These are phyloP conservation scores for Chiloscyllium plagiosum DNA, from an alignment of 2,113 vertebrate species.

Conservation along the genomic window DNA sequence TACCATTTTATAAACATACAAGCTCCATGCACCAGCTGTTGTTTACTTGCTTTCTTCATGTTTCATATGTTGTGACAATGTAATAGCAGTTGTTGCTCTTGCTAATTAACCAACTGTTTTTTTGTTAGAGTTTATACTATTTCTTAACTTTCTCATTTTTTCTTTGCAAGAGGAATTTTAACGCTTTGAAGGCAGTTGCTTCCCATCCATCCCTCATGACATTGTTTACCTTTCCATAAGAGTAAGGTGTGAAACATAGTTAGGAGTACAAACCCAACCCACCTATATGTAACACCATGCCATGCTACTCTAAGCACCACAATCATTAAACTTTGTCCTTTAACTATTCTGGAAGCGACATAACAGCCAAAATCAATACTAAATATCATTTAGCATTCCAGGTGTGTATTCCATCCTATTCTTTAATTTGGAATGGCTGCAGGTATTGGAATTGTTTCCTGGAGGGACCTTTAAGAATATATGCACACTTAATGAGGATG, in stretches of 20 bases:
- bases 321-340: neutral
- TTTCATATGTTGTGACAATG: neutral
- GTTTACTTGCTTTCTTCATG: neutral
- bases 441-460: neutral
- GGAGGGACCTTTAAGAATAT: neutral
- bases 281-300: neutral
- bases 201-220: too few relatives aligned
- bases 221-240: neutral
- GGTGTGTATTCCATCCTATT: neutral
- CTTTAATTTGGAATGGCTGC: constrained; percentile 20
- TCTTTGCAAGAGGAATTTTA: neutral
- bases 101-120: neutral
- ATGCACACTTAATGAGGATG: neutral
- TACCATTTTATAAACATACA: neutral
- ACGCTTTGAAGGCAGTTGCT: neutral
- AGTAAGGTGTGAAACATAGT: neutral
- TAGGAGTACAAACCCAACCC: neutral
- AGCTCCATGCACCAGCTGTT: neutral
- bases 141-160: neutral
- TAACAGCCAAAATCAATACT: neutral
- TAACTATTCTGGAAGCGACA: neutral
- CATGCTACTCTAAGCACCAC: neutral
- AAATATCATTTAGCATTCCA: neutral
- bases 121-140: neutral
- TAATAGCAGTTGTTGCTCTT: neutral